Conservation (phyloP, 2,888 invertebrate genomes). For the Ditula angustiorana region DNA sequence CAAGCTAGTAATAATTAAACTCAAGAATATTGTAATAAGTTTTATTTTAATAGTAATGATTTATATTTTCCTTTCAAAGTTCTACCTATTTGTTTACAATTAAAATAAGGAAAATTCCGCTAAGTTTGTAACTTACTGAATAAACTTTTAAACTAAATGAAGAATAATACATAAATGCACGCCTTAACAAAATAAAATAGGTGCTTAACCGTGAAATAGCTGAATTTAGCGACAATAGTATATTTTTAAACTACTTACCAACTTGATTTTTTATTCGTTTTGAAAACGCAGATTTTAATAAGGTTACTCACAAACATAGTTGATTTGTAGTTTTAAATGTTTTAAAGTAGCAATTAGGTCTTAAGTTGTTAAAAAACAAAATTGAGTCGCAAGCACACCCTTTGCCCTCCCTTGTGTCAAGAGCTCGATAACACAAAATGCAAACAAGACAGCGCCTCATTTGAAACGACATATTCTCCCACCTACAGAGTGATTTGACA, state of each 20-base stretch:
- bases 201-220: too few relatives aligned
- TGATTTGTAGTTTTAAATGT: too few relatives aligned
- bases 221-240: too few relatives aligned
- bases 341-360: background rate
- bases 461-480: background rate
- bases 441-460: slow-evolving; percentile 11
- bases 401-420: background rate
- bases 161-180: too few relatives aligned
- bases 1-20: slow-evolving; percentile 1
- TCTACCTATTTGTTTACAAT: slow-evolving; percentile 51
- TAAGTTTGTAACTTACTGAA: background rate
- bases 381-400: background rate
- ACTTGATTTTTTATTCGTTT: too few relatives aligned
- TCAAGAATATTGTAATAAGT: slow-evolving; percentile 3
- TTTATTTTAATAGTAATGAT: slow-evolving; percentile 37
- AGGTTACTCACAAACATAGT: too few relatives aligned
- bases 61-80: slow-evolving; percentile 54
- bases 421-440: slow-evolving; percentile 19
- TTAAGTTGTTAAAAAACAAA: background rate
- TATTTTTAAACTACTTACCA: too few relatives aligned
- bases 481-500: background rate
- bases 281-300: too few relatives aligned
- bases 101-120: slow-evolving; percentile 56
- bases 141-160: background rate
- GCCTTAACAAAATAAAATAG: too few relatives aligned